These are phyloP conservation scores for Ectropis crepuscularia DNA, from an alignment of 2,888 invertebrate genomes.

Conservation along the genomic window DNA sequence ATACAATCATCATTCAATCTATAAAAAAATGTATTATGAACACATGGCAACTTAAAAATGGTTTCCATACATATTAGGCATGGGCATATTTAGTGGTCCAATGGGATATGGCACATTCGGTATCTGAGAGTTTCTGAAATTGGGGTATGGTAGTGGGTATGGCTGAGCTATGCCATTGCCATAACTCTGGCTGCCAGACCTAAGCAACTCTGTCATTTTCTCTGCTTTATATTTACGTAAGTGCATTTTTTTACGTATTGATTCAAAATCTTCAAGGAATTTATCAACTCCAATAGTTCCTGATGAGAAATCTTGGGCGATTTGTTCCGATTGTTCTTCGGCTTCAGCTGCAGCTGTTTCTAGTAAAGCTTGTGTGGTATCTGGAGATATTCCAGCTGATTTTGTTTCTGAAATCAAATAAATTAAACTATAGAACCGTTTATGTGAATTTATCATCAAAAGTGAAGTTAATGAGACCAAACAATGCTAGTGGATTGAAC, in stretches of 20 bases:
- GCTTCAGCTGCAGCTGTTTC: slow-evolving; percentile 96
- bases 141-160: slow-evolving; percentile 77
- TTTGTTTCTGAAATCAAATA: slow-evolving; percentile 86
- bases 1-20: slow-evolving; percentile 1
- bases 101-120: slow-evolving; percentile 89
- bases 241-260: slow-evolving; percentile 85
- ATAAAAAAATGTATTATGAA: slow-evolving; percentile 30
- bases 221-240: slow-evolving; percentile 95
- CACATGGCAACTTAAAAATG: slow-evolving; percentile 63
- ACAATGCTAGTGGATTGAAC: too few relatives aligned
- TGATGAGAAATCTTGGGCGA: slow-evolving; percentile 92
- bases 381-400: slow-evolving; percentile 91
- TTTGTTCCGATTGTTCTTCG: slow-evolving; percentile 95
- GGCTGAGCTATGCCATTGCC: slow-evolving; percentile 73
- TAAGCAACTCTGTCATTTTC: slow-evolving; percentile 92
- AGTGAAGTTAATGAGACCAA: too few relatives aligned
- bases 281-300: slow-evolving; percentile 90
- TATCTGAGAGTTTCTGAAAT: slow-evolving; percentile 74
- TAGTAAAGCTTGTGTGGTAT: slow-evolving; percentile 94
- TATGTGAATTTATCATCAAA: background rate
- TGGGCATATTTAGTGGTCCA: slow-evolving; percentile 91
- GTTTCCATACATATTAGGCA: slow-evolving; percentile 86
- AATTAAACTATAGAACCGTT: background rate
- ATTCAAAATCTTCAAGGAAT: slow-evolving; percentile 93
- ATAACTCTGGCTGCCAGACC: slow-evolving; percentile 66